Evolutionary conservation across 1,140 invertebrate genomes (phyloP).

Genomic region (Drosophila trapezifrons): DNA sequence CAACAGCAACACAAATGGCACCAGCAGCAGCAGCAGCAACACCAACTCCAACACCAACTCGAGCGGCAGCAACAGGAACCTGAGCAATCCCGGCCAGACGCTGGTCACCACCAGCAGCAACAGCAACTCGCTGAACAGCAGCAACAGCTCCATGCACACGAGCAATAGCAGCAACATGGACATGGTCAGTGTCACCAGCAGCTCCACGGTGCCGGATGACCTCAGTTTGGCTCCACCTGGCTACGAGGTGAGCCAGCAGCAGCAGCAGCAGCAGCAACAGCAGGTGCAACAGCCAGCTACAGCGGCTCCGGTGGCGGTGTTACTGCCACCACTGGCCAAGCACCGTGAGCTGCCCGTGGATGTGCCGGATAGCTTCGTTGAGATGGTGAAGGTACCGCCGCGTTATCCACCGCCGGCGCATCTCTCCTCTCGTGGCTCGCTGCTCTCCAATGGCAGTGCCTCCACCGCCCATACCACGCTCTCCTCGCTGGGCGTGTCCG

Average conservation of each 20-base stretch:
- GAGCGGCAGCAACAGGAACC: conserved; percentile 16
- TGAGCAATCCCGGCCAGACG: background rate
- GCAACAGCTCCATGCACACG: conserved; percentile 63
- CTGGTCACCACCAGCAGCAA: conserved; percentile 42
- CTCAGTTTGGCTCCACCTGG: conserved; percentile 61
- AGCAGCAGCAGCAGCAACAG: conserved; percentile 26
- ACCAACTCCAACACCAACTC: conserved; percentile 18
- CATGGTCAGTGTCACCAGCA: conserved; percentile 36
- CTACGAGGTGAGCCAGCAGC: conserved; percentile 53
- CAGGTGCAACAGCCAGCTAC: conserved; percentile 12
- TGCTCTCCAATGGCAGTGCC: conserved; percentile 68
- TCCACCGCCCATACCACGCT: conserved; percentile 75
- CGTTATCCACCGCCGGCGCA: conserved; percentile 88
- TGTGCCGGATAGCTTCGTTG: conserved; percentile 90
- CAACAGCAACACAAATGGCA: conserved; percentile 9
- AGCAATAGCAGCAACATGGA: conserved; percentile 53
- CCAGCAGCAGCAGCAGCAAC: conserved; percentile 15
- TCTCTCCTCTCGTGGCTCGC: conserved; percentile 74
- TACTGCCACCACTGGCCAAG: conserved; percentile 47
- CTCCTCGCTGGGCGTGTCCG: conserved; percentile 56
- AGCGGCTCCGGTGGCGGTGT: conserved; percentile 15
- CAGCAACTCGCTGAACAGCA: conserved; percentile 63
- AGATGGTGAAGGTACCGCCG: conserved; percentile 89
- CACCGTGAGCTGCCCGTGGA: conserved; percentile 90
- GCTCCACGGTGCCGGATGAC: conserved; percentile 61